Conservation (phyloP, 1,140 invertebrate genomes). For the Drosophila saltans region DNA sequence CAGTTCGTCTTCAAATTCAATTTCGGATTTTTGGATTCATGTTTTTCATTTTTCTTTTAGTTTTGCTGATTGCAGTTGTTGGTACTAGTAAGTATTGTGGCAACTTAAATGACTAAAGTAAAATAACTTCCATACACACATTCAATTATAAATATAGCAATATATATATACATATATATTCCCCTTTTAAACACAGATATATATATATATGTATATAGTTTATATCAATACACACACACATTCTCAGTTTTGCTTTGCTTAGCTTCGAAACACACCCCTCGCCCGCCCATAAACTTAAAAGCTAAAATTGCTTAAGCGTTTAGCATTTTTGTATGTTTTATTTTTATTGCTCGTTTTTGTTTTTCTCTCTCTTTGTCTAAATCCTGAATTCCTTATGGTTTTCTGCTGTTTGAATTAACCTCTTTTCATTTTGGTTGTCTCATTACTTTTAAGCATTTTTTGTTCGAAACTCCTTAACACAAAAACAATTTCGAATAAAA, state of each 20-base stretch:
- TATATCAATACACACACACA: constrained; percentile 28
- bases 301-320: constrained; percentile 48
- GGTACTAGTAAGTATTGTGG: constrained; percentile 71
- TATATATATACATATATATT: constrained; percentile 20
- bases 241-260: constrained; percentile 14
- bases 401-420: constrained; percentile 12
- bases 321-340: constrained; percentile 28
- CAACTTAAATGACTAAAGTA: constrained; percentile 77
- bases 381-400: constrained; percentile 13
- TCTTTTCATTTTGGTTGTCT: constrained; percentile 26
- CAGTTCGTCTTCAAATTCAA: constrained; percentile 35
- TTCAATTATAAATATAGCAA: constrained; percentile 35
- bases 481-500: constrained; percentile 42
- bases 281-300: constrained; percentile 43
- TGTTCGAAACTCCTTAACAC: constrained; percentile 36
- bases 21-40: background rate
- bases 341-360: constrained; percentile 19
- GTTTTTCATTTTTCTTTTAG: background rate
- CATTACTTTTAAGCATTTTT: constrained; percentile 37
- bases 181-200: constrained; percentile 22
- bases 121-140: constrained; percentile 54
- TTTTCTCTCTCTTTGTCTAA: background rate
- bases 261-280: constrained; percentile 16
- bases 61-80: constrained; percentile 19
- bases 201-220: constrained; percentile 9